Base-by-base conservation (phyloP, 2,797 vertebrate species). In the Catostomus latipinnis region DNA sequence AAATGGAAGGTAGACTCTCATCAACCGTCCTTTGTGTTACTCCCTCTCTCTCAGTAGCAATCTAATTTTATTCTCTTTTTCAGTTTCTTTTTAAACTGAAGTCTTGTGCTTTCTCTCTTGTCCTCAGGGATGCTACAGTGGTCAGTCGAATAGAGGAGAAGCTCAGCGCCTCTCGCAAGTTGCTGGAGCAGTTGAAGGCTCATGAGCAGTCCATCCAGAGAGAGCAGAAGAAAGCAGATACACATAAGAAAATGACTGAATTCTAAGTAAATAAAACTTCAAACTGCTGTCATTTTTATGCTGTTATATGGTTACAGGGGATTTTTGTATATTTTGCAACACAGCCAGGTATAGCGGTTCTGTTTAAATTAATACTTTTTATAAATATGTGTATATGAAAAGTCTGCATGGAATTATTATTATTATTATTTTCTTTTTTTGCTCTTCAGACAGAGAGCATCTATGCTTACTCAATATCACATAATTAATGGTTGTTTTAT, bases 231-330 rank as follows among this genome's bases (percentile, higher is more conserved):
- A 97, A 96, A 85, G 96, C 96, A 0, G 94, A 98, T 79, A 98
- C 97, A 0, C 97, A 99, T 87, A 98, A 97, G 92, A 99, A 97
- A 91, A 98, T 98, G 97, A 97, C 97, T 0, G 95, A 98, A 89
- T 99, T 99, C 86, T 95, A 70, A 93, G 0, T 57, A 16, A 53
- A 13, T 45, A 46, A 10, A 8, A 53, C 34, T 34, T 60, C 7
- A 11, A 54, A 16, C 22, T 52, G 10, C 16, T 1, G 9, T 56
- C n/a, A 43, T 69, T 22, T 53, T 65, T 56, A 63, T 53, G 14
- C 50, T 22, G n/a, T 48, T 68, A 50, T 43, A 68, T 18, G 12
- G 0, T 77, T 58, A n/a, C 22, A 5, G 34, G 34, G 18, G 8
- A 12, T 52, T 1, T 79, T 61, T 72, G 34, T 34, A 34, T 10